These are phyloP conservation scores for Conops quadrifasciatus DNA, from an alignment of 2,888 invertebrate genomes.

Conservation along the genomic window DNA sequence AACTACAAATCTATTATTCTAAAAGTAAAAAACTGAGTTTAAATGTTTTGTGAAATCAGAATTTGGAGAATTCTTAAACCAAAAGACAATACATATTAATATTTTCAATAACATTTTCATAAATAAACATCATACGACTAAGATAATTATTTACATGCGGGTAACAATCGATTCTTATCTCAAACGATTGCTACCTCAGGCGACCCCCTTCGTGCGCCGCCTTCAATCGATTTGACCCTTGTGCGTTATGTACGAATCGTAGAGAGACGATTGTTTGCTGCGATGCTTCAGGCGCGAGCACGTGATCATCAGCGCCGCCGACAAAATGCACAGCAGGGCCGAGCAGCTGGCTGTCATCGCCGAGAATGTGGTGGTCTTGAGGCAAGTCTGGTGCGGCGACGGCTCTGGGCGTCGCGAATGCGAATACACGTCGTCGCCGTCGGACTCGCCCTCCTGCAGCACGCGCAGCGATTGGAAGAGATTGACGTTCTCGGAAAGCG, in stretches of 20 bases:
- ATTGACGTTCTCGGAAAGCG: constrained; percentile 86
- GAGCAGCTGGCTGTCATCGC: constrained; percentile 75
- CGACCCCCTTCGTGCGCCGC: background rate
- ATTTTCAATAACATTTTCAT: too few relatives aligned
- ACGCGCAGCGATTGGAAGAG: constrained; percentile 89
- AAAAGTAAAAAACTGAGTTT: too few relatives aligned
- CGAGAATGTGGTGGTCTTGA: constrained; percentile 72
- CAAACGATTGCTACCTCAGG: background rate
- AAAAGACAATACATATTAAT: too few relatives aligned
- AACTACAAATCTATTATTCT: too few relatives aligned
- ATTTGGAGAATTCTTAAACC: too few relatives aligned
- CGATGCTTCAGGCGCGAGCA: constrained; percentile 78
- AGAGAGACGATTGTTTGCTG: constrained; percentile 65
- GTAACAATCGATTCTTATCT: background rate
- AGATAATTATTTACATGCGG: background rate
- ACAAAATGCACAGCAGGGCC: constrained; percentile 75
- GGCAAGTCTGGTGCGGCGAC: constrained; percentile 69
- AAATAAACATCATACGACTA: too few relatives aligned
- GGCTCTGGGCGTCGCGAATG: constrained; percentile 42
- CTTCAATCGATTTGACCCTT: constrained; percentile 70
- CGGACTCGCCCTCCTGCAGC: constrained; percentile 82
- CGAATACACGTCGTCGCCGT: constrained; percentile 64
- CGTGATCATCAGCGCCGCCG: constrained; percentile 77
- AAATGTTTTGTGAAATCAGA: too few relatives aligned
- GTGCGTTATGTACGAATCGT: constrained; percentile 71